Evolutionary conservation across 64 coral and sea anemone species (phyloP).

Genomic region (Dendrophyllia cribrosa): DNA sequence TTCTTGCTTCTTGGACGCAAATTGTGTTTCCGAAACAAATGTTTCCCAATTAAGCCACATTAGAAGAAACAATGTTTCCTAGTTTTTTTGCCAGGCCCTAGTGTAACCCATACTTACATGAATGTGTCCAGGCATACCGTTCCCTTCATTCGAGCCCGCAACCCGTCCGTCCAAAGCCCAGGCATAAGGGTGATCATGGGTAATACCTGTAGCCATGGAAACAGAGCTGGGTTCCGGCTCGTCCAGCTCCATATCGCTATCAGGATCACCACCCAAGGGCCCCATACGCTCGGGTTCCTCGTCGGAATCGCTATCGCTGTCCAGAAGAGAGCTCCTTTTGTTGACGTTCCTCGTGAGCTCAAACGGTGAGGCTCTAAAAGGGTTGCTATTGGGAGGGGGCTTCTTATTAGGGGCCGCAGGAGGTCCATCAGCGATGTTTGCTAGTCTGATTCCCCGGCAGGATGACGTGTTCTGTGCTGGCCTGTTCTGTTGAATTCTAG

Average conservation of each 20-base stretch:
- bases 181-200: slow-evolving; percentile 80
- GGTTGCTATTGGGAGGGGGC: background rate
- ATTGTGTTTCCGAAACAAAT: too few relatives aligned
- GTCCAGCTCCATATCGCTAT: slow-evolving; percentile 79
- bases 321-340: slow-evolving; percentile 18
- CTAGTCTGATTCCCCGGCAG: slow-evolving; percentile 76
- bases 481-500: slow-evolving; percentile 48
- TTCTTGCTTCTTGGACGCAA: too few relatives aligned
- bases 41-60: too few relatives aligned
- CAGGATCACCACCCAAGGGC: slow-evolving; percentile 34
- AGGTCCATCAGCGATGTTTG: slow-evolving; percentile 48
- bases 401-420: background rate
- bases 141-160: slow-evolving; percentile 46
- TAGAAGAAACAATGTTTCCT: too few relatives aligned
- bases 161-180: slow-evolving; percentile 87
- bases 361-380: slow-evolving; percentile 3
- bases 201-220: slow-evolving; percentile 83
- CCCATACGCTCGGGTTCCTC: slow-evolving; percentile 28
- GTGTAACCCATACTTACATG: slow-evolving; percentile 59
- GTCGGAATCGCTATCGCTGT: slow-evolving; percentile 83
- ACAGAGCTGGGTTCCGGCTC: slow-evolving; percentile 70
- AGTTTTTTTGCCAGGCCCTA: too few relatives aligned
- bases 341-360: background rate
- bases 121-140: slow-evolving; percentile 33
- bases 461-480: background rate